phyloP scores from a whole-genome alignment of 2,888 invertebrate genomes.

The Thereva unica region DNA sequence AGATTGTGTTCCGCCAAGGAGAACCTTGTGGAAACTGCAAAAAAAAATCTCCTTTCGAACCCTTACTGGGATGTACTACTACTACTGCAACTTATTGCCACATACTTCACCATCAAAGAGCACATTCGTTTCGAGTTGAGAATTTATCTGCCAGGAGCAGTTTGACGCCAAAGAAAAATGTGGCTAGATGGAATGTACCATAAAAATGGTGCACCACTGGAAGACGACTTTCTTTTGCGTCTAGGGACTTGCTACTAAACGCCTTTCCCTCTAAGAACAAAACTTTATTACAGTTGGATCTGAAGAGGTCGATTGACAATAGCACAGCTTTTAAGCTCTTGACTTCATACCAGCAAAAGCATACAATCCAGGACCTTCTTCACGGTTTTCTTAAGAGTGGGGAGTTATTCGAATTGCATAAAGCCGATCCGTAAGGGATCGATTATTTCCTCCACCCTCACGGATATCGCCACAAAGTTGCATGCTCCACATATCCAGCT shows the following conservation, averaged over 20 bases:
- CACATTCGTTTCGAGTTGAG: constrained; percentile 16
- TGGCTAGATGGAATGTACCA: background rate
- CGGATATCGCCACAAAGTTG: too few species aligned
- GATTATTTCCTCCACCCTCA: too few species aligned
- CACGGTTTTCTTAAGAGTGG: background rate
- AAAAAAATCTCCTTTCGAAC: background rate
- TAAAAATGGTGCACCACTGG: background rate
- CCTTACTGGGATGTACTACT: background rate
- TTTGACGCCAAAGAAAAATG: background rate
- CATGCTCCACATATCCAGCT: too few species aligned
- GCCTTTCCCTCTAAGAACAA: constrained; percentile 21
- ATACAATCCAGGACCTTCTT: background rate
- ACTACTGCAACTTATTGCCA: constrained; percentile 1
- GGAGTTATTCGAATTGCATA: too few species aligned
- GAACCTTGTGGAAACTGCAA: background rate
- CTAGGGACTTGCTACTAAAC: constrained; percentile 22
- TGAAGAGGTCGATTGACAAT: constrained; percentile 31
- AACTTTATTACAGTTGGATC: constrained; percentile 27
- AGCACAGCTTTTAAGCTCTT: constrained; percentile 27
- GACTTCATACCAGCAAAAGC: constrained; percentile 25
- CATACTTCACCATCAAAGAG: constrained; percentile 18
- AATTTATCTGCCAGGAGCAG: constrained; percentile 18
- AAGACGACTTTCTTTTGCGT: background rate
- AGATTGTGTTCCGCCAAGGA: background rate
- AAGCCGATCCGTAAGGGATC: too few species aligned